phyloP scores from a whole-genome alignment of 2,797 vertebrate species.

The Melanotaenia boesemani region DNA sequence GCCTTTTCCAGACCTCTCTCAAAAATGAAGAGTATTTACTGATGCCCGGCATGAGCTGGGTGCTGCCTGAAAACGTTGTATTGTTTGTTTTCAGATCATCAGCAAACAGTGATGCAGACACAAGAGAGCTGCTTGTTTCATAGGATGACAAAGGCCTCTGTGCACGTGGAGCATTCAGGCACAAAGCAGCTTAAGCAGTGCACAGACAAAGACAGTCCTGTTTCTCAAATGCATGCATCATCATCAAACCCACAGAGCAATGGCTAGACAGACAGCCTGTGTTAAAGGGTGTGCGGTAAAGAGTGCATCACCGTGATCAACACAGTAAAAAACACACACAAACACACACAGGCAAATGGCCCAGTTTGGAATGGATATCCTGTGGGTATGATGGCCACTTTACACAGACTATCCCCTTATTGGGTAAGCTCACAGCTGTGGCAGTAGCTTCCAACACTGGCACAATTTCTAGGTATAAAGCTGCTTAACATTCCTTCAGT shows the following conservation, averaged over 20 bases:
- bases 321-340: slow-evolving; percentile 17
- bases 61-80: slow-evolving; percentile 68
- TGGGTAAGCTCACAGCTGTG: slow-evolving; percentile 58
- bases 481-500: slow-evolving; percentile 68
- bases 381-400: slow-evolving; percentile 59
- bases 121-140: slow-evolving; percentile 69
- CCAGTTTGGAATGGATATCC: slow-evolving; percentile 61
- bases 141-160: slow-evolving; percentile 71
- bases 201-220: slow-evolving; percentile 67
- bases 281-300: slow-evolving; percentile 49
- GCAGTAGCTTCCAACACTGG: slow-evolving; percentile 64
- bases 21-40: slow-evolving; percentile 70
- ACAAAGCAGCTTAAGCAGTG: slow-evolving; percentile 63
- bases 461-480: slow-evolving; percentile 52
- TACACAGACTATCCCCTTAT: slow-evolving; percentile 61
- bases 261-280: slow-evolving; percentile 60
- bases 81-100: slow-evolving; percentile 82
- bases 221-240: slow-evolving; percentile 55
- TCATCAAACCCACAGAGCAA: slow-evolving; percentile 63
- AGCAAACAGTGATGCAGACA: slow-evolving; percentile 76
- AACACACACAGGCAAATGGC: slow-evolving; percentile 52
- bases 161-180: slow-evolving; percentile 67
- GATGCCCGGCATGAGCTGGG: slow-evolving; percentile 53
- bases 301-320: slow-evolving; percentile 40
- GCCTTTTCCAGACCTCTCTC: slow-evolving; percentile 72